A percentile compares a stretch with the other conserved stretches of the same genome.
Conservation (phyloP, 2,113 vertebrate genomes). For the Pseudopodoces humilis region DNA sequence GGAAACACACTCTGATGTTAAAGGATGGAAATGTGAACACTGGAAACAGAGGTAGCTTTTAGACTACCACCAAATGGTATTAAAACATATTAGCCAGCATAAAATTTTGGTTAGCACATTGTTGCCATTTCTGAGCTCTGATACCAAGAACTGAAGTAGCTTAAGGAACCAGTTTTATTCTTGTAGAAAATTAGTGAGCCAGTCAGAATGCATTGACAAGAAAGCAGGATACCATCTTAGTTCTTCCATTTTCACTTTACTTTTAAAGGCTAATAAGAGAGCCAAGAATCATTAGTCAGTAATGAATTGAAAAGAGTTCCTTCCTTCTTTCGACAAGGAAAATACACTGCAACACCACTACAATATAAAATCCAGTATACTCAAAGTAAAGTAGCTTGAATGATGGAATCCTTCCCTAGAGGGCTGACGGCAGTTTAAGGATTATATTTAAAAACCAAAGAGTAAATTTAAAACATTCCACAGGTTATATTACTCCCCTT, state of each 20-base stretch:
- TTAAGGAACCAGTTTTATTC: background rate
- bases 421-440: background rate
- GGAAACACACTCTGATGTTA: background rate
- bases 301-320: background rate
- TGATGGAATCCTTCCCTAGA: background rate
- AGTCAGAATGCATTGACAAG: constrained; percentile 1
- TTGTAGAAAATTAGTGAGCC: background rate
- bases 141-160: background rate
- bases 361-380: background rate
- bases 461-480: background rate
- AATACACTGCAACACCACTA: background rate
- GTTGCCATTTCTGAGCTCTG: background rate
- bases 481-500: background rate
- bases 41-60: background rate
- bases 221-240: background rate
- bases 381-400: background rate
- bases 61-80: background rate
- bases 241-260: constrained; percentile 5
- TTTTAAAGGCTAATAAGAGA: background rate
- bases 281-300: background rate
- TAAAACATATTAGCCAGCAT: background rate
- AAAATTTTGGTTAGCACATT: background rate
- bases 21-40: background rate
- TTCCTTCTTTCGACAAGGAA: background rate
- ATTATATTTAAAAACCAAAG: background rate